phyloP scores from a whole-genome alignment of 2,888 invertebrate species.

The Cosmia pyralina region DNA sequence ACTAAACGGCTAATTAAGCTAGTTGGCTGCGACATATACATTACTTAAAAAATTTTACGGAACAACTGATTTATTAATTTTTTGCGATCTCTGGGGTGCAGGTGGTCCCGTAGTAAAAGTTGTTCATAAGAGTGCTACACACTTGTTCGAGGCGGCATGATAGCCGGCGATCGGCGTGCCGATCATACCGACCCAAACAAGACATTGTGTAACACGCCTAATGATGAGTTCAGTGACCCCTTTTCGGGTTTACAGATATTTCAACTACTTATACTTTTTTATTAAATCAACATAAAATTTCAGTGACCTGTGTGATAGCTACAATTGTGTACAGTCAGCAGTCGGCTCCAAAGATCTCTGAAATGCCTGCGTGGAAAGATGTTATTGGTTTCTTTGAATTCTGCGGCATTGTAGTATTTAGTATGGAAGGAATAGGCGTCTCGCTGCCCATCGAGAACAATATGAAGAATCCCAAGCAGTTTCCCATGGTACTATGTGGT shows the following conservation, averaged over 20 bases:
- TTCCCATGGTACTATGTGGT: constrained; percentile 76
- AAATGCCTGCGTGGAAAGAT: constrained; percentile 80
- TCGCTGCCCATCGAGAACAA: constrained; percentile 86
- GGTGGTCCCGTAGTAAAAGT: neutral
- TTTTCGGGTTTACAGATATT: neutral
- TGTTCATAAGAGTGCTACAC: neutral
- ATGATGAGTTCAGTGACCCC: neutral
- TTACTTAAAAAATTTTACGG: neutral
- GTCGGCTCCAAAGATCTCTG: constrained; percentile 73
- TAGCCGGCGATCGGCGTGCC: neutral
- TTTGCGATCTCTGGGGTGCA: neutral
- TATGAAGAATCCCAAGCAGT: constrained; percentile 82
- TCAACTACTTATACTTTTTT: neutral
- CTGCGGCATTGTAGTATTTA: constrained; percentile 91
- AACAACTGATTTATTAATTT: neutral
- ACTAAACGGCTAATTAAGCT: too few relatives aligned
- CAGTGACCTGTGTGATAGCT: constrained; percentile 83
- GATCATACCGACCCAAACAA: neutral
- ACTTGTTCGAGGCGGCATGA: neutral
- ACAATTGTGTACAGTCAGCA: constrained; percentile 80
- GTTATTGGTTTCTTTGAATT: constrained; percentile 85
- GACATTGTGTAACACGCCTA: neutral
- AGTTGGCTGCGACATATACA: too few relatives aligned
- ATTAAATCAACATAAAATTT: constrained; percentile 51
- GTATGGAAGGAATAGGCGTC: constrained; percentile 89